Evolutionary conservation across 2,797 vertebrate genomes (phyloP).

Genomic region (Etheostoma perlongum): DNA sequence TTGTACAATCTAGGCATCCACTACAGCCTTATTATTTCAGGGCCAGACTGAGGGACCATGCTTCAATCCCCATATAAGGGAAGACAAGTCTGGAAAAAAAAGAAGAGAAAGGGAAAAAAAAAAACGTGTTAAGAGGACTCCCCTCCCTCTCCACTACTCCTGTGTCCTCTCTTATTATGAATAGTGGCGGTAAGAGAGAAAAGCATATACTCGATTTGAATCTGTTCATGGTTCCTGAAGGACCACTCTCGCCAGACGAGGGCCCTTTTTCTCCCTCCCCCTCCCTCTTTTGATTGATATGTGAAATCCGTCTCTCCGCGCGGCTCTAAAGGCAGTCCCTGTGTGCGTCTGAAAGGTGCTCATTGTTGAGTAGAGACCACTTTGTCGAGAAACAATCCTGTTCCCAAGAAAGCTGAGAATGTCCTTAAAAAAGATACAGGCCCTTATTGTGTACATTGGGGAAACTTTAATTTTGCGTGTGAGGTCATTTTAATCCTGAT

Average conservation of each 20-base stretch:
- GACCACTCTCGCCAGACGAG: slow-evolving; percentile 80
- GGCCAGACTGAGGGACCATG: slow-evolving; percentile 31
- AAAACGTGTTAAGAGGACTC: slow-evolving; percentile 63
- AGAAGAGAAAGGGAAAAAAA: slow-evolving; percentile 13
- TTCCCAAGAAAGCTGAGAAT: slow-evolving; percentile 87
- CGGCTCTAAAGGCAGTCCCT: slow-evolving; percentile 86
- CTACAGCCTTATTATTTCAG: slow-evolving; percentile 63
- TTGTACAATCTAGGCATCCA: slow-evolving; percentile 58
- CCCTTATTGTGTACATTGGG: slow-evolving; percentile 85
- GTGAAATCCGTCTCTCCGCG: slow-evolving; percentile 88
- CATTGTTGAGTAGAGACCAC: slow-evolving; percentile 86
- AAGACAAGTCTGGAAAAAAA: slow-evolving; percentile 28
- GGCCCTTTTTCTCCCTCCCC: slow-evolving; percentile 60
- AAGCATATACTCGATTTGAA: slow-evolving; percentile 82
- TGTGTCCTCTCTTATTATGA: slow-evolving; percentile 70
- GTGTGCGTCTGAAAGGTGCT: slow-evolving; percentile 88
- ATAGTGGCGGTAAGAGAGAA: slow-evolving; percentile 76
- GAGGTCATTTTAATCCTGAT: slow-evolving; percentile 92
- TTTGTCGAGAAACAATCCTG: slow-evolving; percentile 89
- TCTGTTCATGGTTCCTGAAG: slow-evolving; percentile 80
- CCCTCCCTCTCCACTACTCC: slow-evolving; percentile 50
- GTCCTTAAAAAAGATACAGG: slow-evolving; percentile 88
- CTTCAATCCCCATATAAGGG: slow-evolving; percentile 47
- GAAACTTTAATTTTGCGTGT: slow-evolving; percentile 89
- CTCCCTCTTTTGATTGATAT: slow-evolving; percentile 88